Evolutionary conservation across 2,888 invertebrate species (phyloP).

Genomic region (Lepeophtheirus nordmannii): DNA sequence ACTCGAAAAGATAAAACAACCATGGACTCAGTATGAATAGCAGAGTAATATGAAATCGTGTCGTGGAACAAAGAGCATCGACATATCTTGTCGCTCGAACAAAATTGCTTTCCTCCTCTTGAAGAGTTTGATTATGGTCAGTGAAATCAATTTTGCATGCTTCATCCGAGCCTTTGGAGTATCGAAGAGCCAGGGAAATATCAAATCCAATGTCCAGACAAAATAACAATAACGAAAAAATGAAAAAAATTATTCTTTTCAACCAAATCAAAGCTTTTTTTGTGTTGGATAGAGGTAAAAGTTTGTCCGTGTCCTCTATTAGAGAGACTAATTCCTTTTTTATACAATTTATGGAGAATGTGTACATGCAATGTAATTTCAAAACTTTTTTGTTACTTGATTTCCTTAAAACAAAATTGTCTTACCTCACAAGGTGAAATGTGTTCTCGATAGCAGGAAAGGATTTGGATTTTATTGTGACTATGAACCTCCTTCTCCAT

Average conservation of each 20-base stretch:
- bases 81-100: neutral
- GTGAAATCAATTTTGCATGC: neutral
- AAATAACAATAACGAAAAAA: neutral
- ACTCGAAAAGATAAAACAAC: neutral
- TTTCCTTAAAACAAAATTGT: neutral
- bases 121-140: neutral
- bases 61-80: neutral
- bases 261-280: neutral
- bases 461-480: neutral
- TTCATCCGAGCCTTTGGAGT: neutral
- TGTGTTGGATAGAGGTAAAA: neutral
- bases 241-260: neutral
- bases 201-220: neutral
- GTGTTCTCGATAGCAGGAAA: neutral
- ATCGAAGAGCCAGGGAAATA: neutral
- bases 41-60: neutral
- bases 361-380: neutral
- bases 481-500: neutral
- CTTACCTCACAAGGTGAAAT: neutral
- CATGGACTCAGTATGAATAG: neutral
- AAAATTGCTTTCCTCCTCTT: neutral
- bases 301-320: neutral
- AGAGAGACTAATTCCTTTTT: neutral
- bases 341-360: neutral
- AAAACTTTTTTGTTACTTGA: neutral